These are phyloP conservation scores for Acrocyrtus sp. DNA, from an alignment of 2,888 invertebrate genomes.

Conservation along the genomic window DNA sequence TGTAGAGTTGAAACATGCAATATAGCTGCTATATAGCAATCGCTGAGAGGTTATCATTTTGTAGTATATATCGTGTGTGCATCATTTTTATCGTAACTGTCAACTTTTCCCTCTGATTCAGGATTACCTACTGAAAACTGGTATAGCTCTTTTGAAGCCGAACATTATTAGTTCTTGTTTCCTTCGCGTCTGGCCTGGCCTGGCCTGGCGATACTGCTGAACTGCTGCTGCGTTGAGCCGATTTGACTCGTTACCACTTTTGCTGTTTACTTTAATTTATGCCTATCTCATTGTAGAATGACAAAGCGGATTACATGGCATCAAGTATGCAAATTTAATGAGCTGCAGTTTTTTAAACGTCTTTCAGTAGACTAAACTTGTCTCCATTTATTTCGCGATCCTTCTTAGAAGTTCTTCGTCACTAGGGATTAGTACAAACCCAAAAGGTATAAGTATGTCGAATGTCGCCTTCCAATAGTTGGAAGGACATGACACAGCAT, in stretches of 20 bases:
- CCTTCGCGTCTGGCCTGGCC: not conserved
- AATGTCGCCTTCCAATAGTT: no score
- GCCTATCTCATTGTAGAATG: conserved; percentile 44
- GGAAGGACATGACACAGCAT: no score
- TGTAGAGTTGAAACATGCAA: no score
- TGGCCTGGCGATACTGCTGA: not conserved
- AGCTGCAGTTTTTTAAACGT: conserved; percentile 51
- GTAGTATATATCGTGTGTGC: not conserved
- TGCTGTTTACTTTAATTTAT: conserved; percentile 50
- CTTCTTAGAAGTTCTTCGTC: conserved; percentile 41
- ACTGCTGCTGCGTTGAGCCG: conserved; percentile 14
- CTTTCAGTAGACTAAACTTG: conserved; percentile 11
- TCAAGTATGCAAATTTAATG: conserved; percentile 56
- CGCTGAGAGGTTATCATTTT: no score
- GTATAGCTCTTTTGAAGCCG: not conserved
- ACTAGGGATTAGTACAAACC: no score
- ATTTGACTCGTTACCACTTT: conserved; percentile 45
- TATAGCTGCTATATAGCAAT: no score
- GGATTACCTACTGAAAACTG: conserved; percentile 29
- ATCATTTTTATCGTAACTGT: conserved; percentile 1
- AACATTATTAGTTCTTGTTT: not conserved
- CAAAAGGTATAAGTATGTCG: no score
- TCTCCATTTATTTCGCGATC: conserved; percentile 26
- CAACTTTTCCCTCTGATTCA: conserved; percentile 41
- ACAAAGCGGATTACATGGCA: conserved; percentile 53